These are phyloP conservation scores for Cydia strobilella DNA, from an alignment of 1,140 invertebrate genomes.

Conservation along the genomic window DNA sequence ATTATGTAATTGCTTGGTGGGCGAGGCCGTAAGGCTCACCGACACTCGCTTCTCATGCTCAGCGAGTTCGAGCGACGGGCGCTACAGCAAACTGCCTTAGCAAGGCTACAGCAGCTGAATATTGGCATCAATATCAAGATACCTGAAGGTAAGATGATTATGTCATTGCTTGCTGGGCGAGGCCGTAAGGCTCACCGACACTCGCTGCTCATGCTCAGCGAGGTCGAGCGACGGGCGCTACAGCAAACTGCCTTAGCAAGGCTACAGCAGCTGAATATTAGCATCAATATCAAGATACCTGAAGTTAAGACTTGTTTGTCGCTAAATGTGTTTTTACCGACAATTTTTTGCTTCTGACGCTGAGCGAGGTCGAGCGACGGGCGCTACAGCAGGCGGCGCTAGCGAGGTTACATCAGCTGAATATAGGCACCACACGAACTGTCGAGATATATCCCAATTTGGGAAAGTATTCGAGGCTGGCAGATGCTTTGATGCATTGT, in stretches of 20 bases:
- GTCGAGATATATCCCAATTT: too few relatives aligned
- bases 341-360: neutral
- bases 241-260: too few relatives aligned
- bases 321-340: neutral
- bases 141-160: conserved; percentile 74
- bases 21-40: too few relatives aligned
- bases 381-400: too few relatives aligned
- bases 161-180: conserved; percentile 21
- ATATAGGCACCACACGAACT: too few relatives aligned
- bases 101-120: conserved; percentile 92
- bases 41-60: conserved; percentile 87
- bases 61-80: conserved; percentile 90
- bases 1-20: too few relatives aligned
- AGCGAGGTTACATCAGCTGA: too few relatives aligned
- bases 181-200: conserved; percentile 84
- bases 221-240: conserved; percentile 87
- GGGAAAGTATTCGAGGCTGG: too few relatives aligned
- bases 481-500: too few relatives aligned
- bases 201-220: conserved; percentile 87
- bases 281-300: too few relatives aligned
- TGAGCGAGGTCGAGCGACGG: conserved; percentile 11
- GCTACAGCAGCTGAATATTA: too few relatives aligned
- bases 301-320: too few relatives aligned
- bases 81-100: conserved; percentile 90
- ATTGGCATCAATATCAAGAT: conserved; percentile 87